Base-by-base conservation (phyloP, 37 sponge, comb jelly and placozoan genomes). In the Tethya wilhelma region DNA sequence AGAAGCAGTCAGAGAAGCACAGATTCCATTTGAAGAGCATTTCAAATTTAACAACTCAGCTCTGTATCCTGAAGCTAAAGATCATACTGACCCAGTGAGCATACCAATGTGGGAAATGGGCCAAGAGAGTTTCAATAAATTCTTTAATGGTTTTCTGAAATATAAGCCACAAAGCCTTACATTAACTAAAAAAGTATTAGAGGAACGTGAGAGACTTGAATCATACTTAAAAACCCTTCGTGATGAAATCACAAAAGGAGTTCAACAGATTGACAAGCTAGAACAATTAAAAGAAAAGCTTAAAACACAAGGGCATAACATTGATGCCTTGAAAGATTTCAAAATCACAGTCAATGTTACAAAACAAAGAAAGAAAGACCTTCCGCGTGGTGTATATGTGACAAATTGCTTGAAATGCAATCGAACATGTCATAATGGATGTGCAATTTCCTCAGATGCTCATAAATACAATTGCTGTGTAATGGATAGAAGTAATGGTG, bases 11-110 rank as follows among this genome's bases (percentile, higher is more conserved):
- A 73, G 57, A 46, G 86, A 53, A 22, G 85, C 86, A 42, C 63
- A 82, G 8, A 72, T 93, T 34, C 79, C 83, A 2, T 79, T 45
- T 45, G 26, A 30, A 2, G 46, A 64, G 43, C 59, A 39, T 33
- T 92, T 87, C 74, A 77, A 67, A 40, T 92, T 92, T 79, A 92
- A 92, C 55, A 92, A 92, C 57, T 87, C 93, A 8, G 85, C 93
- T 1, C 44, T 88, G 23, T 93, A 59, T n/a, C 30, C 64, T 12
- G 49, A 66, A 4, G 56, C 45, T 41, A 53, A 79, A 6, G 65
- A 69, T 22, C 29, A 8, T 45, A 75, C 65, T 1, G 74, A 71
- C 14, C 22, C 11, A 19, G 87, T 91, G 38, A 57, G 68, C 64
- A 41, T 74, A 40, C 46, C 88, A 77, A 84, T 84, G 40, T 93